Evolutionary conservation across 1,140 invertebrate genomes (phyloP).

Genomic region (Heliconius nattereri): DNA sequence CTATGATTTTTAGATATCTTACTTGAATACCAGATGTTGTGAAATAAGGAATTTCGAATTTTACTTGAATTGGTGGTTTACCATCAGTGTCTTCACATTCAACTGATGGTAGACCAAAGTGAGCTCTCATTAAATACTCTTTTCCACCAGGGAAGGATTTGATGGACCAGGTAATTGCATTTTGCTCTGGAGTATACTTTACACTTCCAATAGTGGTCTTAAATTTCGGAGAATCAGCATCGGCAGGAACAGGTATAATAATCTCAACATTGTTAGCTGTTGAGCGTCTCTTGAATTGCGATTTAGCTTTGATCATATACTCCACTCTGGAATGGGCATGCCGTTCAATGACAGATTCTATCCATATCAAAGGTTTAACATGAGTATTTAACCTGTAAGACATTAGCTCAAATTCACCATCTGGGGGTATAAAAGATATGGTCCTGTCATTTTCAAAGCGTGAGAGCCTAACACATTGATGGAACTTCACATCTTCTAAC

Average conservation of each 20-base stretch:
- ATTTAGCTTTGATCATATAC: slow-evolving; percentile 99
- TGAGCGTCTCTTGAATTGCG: slow-evolving; percentile 98
- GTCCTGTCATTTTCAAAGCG: slow-evolving; percentile 99
- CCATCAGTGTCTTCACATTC: slow-evolving; percentile 97
- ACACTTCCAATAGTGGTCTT: slow-evolving; percentile 99
- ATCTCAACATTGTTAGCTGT: slow-evolving; percentile 99
- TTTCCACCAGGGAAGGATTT: slow-evolving; percentile 99
- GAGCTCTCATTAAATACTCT: slow-evolving; percentile 99
- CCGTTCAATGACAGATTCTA: slow-evolving; percentile 99
- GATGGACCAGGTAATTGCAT: slow-evolving; percentile 99
- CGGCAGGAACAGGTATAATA: slow-evolving; percentile 98
- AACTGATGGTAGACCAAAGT: slow-evolving; percentile 99
- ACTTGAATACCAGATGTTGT: slow-evolving; percentile 99
- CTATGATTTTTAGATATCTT: slow-evolving; percentile 99
- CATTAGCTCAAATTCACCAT: slow-evolving; percentile 99
- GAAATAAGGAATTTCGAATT: slow-evolving; percentile 99
- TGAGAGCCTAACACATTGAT: slow-evolving; percentile 98
- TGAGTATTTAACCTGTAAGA: slow-evolving; percentile 98
- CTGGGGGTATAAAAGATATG: slow-evolving; percentile 99
- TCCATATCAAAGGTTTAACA: slow-evolving; percentile 99
- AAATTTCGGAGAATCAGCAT: slow-evolving; percentile 99
- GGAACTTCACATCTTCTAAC: slow-evolving; percentile 99
- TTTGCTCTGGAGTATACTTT: slow-evolving; percentile 98
- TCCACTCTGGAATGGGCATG: slow-evolving; percentile 99
- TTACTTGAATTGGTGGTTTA: slow-evolving; percentile 98